Base-by-base conservation (phyloP, 2,113 vertebrate species). In the Sander vitreus region DNA sequence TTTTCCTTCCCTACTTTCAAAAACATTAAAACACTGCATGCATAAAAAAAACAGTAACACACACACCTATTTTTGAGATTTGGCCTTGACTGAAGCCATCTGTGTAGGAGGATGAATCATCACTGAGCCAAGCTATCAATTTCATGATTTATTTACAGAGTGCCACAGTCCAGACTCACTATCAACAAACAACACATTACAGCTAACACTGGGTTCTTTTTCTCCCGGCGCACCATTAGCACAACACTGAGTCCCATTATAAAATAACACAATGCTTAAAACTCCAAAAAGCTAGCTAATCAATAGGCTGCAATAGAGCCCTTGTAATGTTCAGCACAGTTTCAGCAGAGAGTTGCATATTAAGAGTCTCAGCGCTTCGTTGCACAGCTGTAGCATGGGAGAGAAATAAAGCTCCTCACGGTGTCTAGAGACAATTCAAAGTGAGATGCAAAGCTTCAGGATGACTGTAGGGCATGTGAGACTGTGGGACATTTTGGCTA, bases 261-360 rank as follows among this genome's bases (percentile, higher is more conserved):
- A 48, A 89, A 81, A 66, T 30, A 76, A 84, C 59, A 82, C 45
- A 63, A 81, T 57, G 36, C n/a, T 36, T 69, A n/a, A 79, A 79
- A 66, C 53, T 66, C 48, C 85, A 77, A 51, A 16, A 81, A 85
- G 86, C 62, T 16, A 50, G 21, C 66, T 58, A 78, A 89, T 88
- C 84, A 86, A 78, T 74, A 80, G 59, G 55, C 73, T 76, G 39
- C 80, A 82, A 75, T 11, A 16, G 23, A 83, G 59, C 9, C 16
- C 51, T 64, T 48, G 30, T 51, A 80, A 48, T 76, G 55, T 88
- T 80, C 75, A 84, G 51, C 59, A 81, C 66, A 51, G 64, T 66
- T 69, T 51, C 79, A 75, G 59, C 30, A 71, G 72, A 70, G 48
- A 48, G 21, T 63, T 21, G 6, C 65, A 66, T 25, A 45, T 39